Percentiles rank a stretch among this genome's conserved stretches.
phyloP scores from a whole-genome alignment of 30 jellyfish, hydroid and myxozoan species.

The Mastigias papua region DNA sequence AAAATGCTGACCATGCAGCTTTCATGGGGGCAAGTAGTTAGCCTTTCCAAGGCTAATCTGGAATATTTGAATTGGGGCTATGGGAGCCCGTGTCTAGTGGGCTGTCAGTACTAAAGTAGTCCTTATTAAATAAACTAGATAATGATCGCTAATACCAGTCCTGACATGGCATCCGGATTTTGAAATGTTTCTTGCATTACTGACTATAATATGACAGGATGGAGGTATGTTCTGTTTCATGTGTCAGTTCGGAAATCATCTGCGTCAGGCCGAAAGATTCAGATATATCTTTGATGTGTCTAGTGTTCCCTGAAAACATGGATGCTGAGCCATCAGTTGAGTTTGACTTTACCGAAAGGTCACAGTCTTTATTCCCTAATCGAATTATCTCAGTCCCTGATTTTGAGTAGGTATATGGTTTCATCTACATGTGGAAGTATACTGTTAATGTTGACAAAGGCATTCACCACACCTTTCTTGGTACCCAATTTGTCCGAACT shows the following conservation, averaged over 20 bases:
- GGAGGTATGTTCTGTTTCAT: slow-evolving; percentile 13
- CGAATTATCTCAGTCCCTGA: too few relatives aligned
- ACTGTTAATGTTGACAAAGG: slow-evolving; percentile 33
- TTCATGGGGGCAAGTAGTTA: too few relatives aligned
- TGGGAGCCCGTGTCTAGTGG: too few relatives aligned
- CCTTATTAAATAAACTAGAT: background rate
- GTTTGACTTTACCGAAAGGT: too few relatives aligned
- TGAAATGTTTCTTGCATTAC: slow-evolving; percentile 6
- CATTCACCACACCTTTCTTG: slow-evolving; percentile 23
- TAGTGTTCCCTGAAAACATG: too few relatives aligned
- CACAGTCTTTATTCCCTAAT: too few relatives aligned
- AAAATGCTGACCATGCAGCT: too few relatives aligned
- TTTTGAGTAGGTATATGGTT: slow-evolving; percentile 3
- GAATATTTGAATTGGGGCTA: too few relatives aligned
- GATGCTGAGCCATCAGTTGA: too few relatives aligned
- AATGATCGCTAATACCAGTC: slow-evolving; percentile 6
- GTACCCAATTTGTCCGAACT: slow-evolving; percentile 18
- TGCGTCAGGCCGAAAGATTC: slow-evolving; percentile 6
- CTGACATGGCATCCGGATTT: slow-evolving; percentile 26
- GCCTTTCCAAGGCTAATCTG: too few relatives aligned
- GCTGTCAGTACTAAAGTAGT: too few relatives aligned
- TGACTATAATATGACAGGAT: slow-evolving; percentile 9
- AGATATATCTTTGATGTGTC: background rate
- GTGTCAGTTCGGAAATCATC: slow-evolving; percentile 23
- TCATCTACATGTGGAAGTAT: slow-evolving; percentile 23